Evolutionary conservation across 2,113 vertebrate genomes (phyloP).

Genomic region (Peucedramus taeniatus): DNA sequence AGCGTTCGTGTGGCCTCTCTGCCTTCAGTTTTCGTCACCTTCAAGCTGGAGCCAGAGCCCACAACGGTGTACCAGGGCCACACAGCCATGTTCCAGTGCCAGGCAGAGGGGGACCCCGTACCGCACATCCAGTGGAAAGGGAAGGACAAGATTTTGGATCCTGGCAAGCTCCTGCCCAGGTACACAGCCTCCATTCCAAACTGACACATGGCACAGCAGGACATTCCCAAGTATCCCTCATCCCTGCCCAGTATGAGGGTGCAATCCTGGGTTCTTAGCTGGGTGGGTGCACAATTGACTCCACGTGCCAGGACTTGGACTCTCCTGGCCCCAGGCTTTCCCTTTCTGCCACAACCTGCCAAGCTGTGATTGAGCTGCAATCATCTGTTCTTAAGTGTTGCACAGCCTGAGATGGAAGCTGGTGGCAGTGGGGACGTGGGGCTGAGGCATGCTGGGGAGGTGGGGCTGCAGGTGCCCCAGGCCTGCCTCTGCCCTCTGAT

Average conservation of each 20-base stretch:
- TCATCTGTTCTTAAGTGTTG: not conserved
- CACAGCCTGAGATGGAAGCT: not conserved
- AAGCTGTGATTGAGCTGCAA: not conserved
- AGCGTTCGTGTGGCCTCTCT: accelerated
- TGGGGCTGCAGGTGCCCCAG: not conserved
- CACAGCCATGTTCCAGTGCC: slow-evolving; percentile 92
- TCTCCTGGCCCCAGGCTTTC: not conserved
- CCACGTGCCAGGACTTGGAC: accelerated
- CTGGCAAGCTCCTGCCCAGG: slow-evolving; percentile 78
- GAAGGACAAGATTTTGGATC: slow-evolving; percentile 86
- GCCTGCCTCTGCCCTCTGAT: not conserved
- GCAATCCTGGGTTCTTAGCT: not conserved
- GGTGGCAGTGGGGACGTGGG: not conserved
- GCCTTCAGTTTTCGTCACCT: slow-evolving; percentile 84
- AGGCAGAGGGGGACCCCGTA: slow-evolving; percentile 88
- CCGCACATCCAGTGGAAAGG: slow-evolving; percentile 94
- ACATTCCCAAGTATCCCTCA: accelerated
- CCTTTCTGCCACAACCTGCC: not conserved
- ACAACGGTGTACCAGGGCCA: slow-evolving; percentile 95
- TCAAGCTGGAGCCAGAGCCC: slow-evolving; percentile 89
- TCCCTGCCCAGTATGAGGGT: not conserved
- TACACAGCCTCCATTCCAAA: slow-evolving; percentile 1
- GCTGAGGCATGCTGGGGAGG: not conserved
- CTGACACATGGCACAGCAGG: accelerated
- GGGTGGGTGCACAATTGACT: not conserved